Conservation (phyloP, 1,140 invertebrate species). For the Pseudobourletiella spinata region DNA sequence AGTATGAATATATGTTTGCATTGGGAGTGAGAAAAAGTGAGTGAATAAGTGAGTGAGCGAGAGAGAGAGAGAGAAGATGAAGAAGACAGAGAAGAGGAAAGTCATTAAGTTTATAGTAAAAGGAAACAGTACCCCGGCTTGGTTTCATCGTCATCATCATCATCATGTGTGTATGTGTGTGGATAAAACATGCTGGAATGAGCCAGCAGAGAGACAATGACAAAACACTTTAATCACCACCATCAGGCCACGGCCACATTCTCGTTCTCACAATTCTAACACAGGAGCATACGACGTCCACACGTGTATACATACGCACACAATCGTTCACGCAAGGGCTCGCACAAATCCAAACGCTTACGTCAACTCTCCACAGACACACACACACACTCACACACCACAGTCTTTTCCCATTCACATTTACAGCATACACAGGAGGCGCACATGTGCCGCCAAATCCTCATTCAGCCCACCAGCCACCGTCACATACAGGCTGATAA, state of each 20-base stretch:
- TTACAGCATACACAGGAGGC: not conserved
- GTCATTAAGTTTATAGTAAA: not conserved
- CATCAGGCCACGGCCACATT: constrained; percentile 13
- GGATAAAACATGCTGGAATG: constrained; percentile 4
- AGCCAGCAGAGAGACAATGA: constrained; percentile 21
- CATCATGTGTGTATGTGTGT: constrained; percentile 8
- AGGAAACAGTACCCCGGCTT: not conserved
- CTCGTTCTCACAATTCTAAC: not conserved
- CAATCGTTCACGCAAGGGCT: no score
- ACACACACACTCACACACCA: not conserved
- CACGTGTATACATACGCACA: not conserved
- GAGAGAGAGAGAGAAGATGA: constrained; percentile 7
- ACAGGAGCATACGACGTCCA: no score
- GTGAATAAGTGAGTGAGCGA: not conserved
- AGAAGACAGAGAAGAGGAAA: not conserved
- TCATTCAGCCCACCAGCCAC: no score
- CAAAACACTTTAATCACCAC: constrained; percentile 30
- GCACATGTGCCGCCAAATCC: no score
- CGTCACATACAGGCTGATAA: no score
- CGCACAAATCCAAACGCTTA: no score
- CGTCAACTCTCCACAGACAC: no score
- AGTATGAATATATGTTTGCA: not conserved
- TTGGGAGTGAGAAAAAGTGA: not conserved
- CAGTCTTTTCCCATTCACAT: not conserved
- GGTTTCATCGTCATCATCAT: not conserved